Base-by-base conservation (phyloP, 2,888 invertebrate species). In the Tetrapedia diversipes region DNA sequence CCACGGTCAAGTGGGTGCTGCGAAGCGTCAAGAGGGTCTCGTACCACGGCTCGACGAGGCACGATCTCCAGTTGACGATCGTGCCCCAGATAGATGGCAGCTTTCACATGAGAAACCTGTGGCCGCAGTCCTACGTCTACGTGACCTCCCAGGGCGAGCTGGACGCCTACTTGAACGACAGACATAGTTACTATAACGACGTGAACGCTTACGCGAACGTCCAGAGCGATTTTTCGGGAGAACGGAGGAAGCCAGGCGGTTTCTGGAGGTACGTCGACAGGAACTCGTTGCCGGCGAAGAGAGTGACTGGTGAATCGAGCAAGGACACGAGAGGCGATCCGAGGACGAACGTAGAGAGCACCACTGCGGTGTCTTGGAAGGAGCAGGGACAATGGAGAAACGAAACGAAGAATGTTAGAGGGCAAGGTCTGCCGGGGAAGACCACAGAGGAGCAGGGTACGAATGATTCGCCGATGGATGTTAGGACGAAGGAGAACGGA, bases 11-110 rank as follows among this genome's bases (percentile, higher is more conserved):
- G 63, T 89, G 89, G 89, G 61, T 69, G 7, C 72, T 89, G 16
- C 81, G 77, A 32, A 82, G 82, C 61, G 70, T 86, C 29, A 84
- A 79, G 54, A 84, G 80, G 39, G 29, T 41, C 39, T 68, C 76
- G 47, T 34, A 41, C 1, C 73, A 72, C 29, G 63, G 77, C 3
- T 19, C 67, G 4, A 63, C 77, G 10, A 79, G 84, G 65, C 81
- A 86, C 66, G 86, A 88, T 73, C 79, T 90, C 22, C 88, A 88
- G 51, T 65, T 90, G 72, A 89, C 87, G 24, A 77, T 90, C 27
- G 57, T 82, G 32, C 89, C 89, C 0, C 87, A 87, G 63, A 56
- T 54, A 27, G 83, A 86, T 64, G 83, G 73, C 7, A 81, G 71
- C 37, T 84, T 81, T 64, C 80, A 82, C 56, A 65, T 74, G 80